A percentile compares a stretch with the other conserved stretches of the same genome.
Conservation (phyloP, 2,113 vertebrate species). For the Melanerpes aurifrons region DNA sequence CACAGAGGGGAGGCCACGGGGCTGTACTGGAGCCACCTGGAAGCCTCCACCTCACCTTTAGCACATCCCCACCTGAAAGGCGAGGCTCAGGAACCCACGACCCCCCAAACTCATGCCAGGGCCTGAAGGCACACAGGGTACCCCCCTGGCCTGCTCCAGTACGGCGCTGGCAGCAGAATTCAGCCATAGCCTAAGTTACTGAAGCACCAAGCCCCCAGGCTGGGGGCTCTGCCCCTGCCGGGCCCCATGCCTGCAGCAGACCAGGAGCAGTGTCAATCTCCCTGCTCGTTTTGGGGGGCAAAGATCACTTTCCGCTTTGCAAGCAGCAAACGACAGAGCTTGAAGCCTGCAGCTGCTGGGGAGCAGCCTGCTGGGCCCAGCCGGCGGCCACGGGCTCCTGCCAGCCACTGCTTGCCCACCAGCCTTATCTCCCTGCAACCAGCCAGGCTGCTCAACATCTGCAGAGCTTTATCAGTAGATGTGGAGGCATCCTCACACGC, state of each 20-base stretch:
- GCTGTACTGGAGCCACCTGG: not conserved
- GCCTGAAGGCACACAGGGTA: rapidly evolving
- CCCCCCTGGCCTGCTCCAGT: not conserved
- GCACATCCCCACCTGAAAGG: not conserved
- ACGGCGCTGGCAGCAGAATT: rapidly evolving
- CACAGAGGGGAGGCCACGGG: rapidly evolving
- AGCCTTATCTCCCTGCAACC: not conserved
- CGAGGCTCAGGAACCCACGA: not conserved
- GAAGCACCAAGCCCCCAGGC: not conserved
- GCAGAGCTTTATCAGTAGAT: not conserved
- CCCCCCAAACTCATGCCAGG: not conserved
- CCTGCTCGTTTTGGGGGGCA: not conserved
- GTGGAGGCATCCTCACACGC: not conserved
- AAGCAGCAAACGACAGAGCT: not conserved
- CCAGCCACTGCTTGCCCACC: not conserved
- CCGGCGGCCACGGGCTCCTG: not conserved
- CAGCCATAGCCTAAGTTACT: not conserved
- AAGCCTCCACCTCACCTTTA: not conserved
- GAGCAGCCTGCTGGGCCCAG: not conserved
- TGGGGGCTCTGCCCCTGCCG: not conserved
- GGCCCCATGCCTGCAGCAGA: rapidly evolving
- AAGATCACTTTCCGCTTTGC: not conserved
- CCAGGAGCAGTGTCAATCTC: not conserved
- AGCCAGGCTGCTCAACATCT: not conserved
- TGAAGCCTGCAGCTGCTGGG: not conserved